Conservation (phyloP, 1,140 invertebrate genomes). For the Asobara japonica region DNA sequence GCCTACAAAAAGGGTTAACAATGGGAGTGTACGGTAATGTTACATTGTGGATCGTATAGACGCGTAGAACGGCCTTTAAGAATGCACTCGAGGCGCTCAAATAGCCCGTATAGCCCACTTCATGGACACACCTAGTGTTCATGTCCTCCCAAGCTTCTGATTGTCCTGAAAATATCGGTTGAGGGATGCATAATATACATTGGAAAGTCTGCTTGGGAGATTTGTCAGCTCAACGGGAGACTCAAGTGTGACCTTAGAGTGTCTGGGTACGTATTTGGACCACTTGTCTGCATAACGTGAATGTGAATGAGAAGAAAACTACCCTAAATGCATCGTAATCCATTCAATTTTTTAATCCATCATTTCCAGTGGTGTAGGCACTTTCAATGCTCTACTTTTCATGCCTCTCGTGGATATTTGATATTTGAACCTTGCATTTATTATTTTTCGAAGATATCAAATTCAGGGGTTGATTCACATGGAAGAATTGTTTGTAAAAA, state of each 20-base stretch:
- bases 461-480: not conserved
- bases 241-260: not conserved
- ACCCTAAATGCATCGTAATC: not conserved
- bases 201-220: conserved; percentile 8
- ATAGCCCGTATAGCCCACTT: conserved; percentile 60
- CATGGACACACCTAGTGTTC: not conserved
- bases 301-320: not conserved
- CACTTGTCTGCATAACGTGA: not conserved
- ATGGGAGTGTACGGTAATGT: conserved; percentile 58
- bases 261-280: not conserved
- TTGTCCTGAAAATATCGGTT: conserved; percentile 63
- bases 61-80: conserved; percentile 61
- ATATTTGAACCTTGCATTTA: not conserved
- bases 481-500: not conserved
- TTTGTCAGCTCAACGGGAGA: not conserved
- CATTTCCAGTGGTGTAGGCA: not conserved
- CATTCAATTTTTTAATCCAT: not conserved
- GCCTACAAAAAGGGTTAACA: conserved; percentile 39
- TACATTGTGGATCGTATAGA: conserved; percentile 64
- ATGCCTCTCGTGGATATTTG: not conserved
- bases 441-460: not conserved
- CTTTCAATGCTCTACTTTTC: not conserved
- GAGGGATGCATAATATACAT: conserved; percentile 19
- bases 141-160: conserved; percentile 34
- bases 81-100: conserved; percentile 59